phyloP scores from a whole-genome alignment of 2,797 vertebrate species.

The Thunnus albacares region DNA sequence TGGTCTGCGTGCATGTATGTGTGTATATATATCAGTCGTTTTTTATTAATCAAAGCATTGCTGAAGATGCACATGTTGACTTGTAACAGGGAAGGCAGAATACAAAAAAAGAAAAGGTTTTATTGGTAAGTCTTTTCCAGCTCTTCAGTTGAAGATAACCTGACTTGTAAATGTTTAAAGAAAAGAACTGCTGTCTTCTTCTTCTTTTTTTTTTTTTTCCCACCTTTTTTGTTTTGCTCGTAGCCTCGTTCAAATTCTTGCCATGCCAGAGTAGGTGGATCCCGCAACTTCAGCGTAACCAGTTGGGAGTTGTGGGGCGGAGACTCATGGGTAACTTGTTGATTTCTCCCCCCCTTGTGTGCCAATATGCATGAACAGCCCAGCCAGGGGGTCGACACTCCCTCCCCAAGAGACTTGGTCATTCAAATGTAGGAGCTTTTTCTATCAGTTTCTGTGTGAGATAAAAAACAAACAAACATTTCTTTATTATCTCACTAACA shows the following conservation, averaged over 20 bases:
- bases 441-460: conserved; percentile 60
- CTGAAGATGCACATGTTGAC: background rate
- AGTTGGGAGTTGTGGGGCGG: conserved; percentile 91
- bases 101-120: background rate
- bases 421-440: conserved; percentile 83
- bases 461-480: conserved; percentile 37
- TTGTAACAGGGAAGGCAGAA: background rate
- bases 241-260: conserved; percentile 87
- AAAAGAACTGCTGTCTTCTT: conserved; percentile 64
- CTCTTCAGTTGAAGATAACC: background rate
- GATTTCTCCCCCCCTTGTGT: conserved; percentile 76
- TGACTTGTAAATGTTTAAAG: conserved; percentile 52
- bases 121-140: background rate
- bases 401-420: conserved; percentile 81
- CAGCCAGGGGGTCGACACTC: conserved; percentile 69
- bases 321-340: conserved; percentile 89
- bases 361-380: conserved; percentile 85
- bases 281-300: conserved; percentile 88
- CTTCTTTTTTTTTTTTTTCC: no score
- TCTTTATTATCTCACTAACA: conserved; percentile 73
- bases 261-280: conserved; percentile 85
- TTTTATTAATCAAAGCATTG: background rate
- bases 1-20: background rate
- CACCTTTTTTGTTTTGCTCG: conserved; percentile 46
- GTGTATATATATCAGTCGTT: background rate